A percentile compares a stretch with the other conserved stretches of the same genome.
phyloP scores from a whole-genome alignment of 2,888 invertebrate species.

The Hymenopus coronatus region DNA sequence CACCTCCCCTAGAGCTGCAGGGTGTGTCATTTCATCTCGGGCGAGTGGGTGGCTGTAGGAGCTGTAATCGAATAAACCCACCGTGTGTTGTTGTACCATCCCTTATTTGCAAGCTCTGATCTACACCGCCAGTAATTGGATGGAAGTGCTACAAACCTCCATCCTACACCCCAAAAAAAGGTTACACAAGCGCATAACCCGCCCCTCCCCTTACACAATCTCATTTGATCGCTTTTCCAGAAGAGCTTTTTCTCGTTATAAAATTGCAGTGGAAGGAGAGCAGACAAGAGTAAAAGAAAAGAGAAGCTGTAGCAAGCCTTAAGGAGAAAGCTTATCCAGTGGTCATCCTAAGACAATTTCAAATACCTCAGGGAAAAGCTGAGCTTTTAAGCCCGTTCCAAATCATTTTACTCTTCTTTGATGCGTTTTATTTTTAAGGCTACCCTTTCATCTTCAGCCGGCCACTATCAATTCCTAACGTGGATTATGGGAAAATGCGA shows the following conservation, averaged over 20 bases:
- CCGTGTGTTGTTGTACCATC: neutral
- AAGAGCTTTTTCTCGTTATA: neutral
- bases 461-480: no score
- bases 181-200: neutral
- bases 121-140: constrained; percentile 14
- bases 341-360: neutral
- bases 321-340: neutral
- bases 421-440: no score
- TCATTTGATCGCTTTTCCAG: neutral
- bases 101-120: neutral
- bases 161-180: neutral
- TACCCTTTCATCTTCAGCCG: no score
- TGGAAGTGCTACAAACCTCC: constrained; percentile 3
- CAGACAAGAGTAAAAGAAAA: neutral
- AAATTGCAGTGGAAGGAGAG: neutral
- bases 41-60: neutral
- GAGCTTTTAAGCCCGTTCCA: neutral
- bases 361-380: neutral
- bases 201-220: neutral
- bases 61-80: neutral
- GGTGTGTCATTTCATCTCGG: neutral
- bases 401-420: no score
- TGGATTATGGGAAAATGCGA: no score
- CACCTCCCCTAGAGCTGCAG: neutral
- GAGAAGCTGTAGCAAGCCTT: neutral